Conservation (phyloP, 2,888 invertebrate genomes). For the Rhogogaster chlorosoma region DNA sequence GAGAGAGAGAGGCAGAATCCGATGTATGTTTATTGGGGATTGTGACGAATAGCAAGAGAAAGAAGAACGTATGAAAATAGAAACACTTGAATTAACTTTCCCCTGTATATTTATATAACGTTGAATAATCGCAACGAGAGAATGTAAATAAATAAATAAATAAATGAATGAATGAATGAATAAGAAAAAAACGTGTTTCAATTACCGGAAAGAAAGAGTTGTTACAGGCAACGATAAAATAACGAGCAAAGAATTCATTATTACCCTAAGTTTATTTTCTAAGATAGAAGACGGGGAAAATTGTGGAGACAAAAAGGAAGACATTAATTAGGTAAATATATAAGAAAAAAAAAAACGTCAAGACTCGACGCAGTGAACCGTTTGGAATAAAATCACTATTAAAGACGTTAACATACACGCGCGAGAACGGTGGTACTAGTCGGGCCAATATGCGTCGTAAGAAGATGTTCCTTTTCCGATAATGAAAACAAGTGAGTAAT, state of each 20-base stretch:
- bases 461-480: conserved; percentile 61
- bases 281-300: not conserved
- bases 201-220: not conserved
- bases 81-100: not conserved
- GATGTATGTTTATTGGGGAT: not conserved
- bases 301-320: not conserved
- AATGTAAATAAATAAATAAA: not conserved
- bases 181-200: too few species aligned
- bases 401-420: conserved; percentile 13
- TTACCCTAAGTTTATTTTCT: not conserved
- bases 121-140: not conserved
- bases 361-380: not conserved
- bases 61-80: not conserved
- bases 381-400: not conserved
- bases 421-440: not conserved
- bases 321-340: not conserved
- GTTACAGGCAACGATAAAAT: not conserved
- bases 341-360: not conserved
- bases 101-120: not conserved
- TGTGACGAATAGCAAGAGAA: not conserved
- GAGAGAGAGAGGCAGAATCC: not conserved
- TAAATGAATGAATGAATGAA: not conserved
- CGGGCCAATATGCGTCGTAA: conserved; percentile 42
- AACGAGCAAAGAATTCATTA: not conserved
- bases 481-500: conserved; percentile 69